Percentiles rank a stretch among this genome's conserved stretches.
Evolutionary conservation across 2,888 invertebrate species (phyloP).

Genomic region (Meandrusa payeni): DNA sequence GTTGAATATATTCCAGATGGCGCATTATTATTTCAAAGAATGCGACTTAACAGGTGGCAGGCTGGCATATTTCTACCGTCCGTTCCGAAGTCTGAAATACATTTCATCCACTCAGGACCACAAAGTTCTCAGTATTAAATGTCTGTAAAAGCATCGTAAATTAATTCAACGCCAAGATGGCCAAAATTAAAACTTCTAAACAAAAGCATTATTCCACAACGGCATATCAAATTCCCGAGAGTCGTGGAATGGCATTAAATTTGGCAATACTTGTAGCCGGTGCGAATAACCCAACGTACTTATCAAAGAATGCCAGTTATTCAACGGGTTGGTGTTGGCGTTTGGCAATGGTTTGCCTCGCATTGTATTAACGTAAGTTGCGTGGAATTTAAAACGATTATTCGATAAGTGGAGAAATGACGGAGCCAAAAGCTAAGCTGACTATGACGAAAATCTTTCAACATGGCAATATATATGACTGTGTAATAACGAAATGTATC

Average conservation of each 20-base stretch:
- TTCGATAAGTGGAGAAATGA: slow-evolving; percentile 10
- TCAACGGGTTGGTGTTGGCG: background rate
- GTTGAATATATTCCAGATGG: no score
- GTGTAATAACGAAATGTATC: no score
- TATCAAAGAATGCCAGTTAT: slow-evolving; percentile 15
- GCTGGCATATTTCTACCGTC: no score
- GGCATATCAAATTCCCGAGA: slow-evolving; percentile 11
- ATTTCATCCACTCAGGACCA: no score
- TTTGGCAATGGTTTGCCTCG: slow-evolving; percentile 14
- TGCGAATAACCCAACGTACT: slow-evolving; percentile 6
- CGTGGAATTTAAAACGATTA: background rate
- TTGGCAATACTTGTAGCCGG: slow-evolving; percentile 13
- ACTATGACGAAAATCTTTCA: no score
- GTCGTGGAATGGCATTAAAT: slow-evolving; percentile 12
- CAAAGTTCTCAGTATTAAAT: background rate
- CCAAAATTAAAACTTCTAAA: background rate
- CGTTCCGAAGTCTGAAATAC: no score
- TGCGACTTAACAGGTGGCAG: no score
- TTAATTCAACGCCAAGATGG: background rate
- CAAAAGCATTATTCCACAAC: slow-evolving; percentile 3
- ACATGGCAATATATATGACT: no score
- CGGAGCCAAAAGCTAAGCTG: no score
- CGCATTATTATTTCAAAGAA: no score
- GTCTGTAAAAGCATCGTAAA: background rate
- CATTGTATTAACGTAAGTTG: slow-evolving; percentile 8